Percentiles rank a stretch among this genome's conserved stretches.
phyloP scores from a whole-genome alignment of 37 sponge, comb jelly and placozoan genomes.

The Mnemiopsis leidyi region DNA sequence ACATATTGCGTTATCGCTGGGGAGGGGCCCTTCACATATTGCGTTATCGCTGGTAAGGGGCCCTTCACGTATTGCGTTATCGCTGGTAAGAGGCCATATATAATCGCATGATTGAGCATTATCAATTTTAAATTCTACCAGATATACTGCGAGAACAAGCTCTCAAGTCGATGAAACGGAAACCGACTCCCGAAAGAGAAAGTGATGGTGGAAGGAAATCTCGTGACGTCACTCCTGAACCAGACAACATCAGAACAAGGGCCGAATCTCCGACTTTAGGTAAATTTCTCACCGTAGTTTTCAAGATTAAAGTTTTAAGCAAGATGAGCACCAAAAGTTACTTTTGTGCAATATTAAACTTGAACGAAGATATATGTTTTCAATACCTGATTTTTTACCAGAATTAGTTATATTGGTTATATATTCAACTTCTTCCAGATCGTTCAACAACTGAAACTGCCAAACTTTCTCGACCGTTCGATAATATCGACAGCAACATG shows the following conservation, averaged over 20 bases:
- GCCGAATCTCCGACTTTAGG: constrained; percentile 18
- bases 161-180: constrained; percentile 47
- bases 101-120: not conserved
- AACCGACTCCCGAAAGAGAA: constrained; percentile 26
- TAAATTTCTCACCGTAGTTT: not conserved
- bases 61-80: not conserved
- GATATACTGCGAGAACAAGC: constrained; percentile 54
- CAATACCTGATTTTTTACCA: too few relatives aligned
- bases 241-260: constrained; percentile 13
- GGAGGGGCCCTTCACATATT: not conserved
- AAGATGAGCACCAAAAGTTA: too few relatives aligned
- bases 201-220: not conserved
- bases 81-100: not conserved
- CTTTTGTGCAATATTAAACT: too few relatives aligned
- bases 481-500: constrained; percentile 5
- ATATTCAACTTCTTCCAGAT: not conserved
- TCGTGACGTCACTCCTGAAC: not conserved
- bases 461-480: constrained; percentile 4
- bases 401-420: not conserved
- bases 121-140: not conserved
- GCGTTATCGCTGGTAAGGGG: not conserved
- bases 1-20: too few relatives aligned
- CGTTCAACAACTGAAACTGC: constrained; percentile 50
- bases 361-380: too few relatives aligned
- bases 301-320: too few relatives aligned